phyloP scores from a whole-genome alignment of 1,140 invertebrate genomes.

The Drosophila fuyamai region DNA sequence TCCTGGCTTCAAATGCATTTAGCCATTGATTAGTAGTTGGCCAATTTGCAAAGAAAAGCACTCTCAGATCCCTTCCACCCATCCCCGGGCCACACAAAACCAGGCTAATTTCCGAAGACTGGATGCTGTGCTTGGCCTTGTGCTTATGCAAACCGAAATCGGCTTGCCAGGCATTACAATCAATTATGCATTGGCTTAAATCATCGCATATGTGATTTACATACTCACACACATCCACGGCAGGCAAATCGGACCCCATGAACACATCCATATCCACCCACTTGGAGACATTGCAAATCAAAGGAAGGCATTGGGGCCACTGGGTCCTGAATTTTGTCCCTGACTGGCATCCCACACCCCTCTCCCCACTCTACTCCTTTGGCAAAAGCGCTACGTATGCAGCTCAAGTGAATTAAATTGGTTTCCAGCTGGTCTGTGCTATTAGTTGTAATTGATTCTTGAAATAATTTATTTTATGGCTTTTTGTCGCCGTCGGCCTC shows the following conservation, averaged over 20 bases:
- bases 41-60: constrained; percentile 2
- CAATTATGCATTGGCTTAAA: constrained; percentile 28
- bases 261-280: background rate
- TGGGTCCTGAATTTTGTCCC: constrained; percentile 4
- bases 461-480: constrained; percentile 74
- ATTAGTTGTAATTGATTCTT: constrained; percentile 75
- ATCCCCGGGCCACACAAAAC: constrained; percentile 6
- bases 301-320: constrained; percentile 9
- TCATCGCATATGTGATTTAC: constrained; percentile 12
- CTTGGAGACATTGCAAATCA: constrained; percentile 1
- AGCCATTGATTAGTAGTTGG: background rate
- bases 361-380: background rate
- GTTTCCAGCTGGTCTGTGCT: constrained; percentile 70
- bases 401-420: constrained; percentile 68
- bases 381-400: constrained; percentile 12
- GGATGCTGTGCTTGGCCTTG: constrained; percentile 3
- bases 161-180: constrained; percentile 15
- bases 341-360: background rate
- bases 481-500: constrained; percentile 59
- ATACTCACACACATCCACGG: constrained; percentile 1
- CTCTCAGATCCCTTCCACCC: background rate
- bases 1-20: background rate
- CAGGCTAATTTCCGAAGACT: constrained; percentile 9
- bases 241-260: background rate
- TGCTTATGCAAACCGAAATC: constrained; percentile 25